A percentile compares a stretch with the other conserved stretches of the same genome.
Evolutionary conservation across 1,140 invertebrate species (phyloP).

Genomic region (Papilio glaucus): DNA sequence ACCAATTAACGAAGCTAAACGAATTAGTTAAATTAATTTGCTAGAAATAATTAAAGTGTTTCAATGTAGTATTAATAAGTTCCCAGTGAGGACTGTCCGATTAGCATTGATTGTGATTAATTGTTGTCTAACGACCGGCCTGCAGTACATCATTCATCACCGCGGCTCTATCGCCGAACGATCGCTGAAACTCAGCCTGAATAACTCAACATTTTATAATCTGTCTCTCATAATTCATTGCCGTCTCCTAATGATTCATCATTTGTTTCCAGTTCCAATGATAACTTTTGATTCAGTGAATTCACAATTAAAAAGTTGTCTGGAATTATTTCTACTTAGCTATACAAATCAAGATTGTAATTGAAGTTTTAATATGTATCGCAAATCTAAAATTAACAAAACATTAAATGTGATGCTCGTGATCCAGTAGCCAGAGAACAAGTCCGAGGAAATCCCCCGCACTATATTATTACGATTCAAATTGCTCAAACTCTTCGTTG

Average conservation of each 20-base stretch:
- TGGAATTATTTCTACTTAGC: neutral
- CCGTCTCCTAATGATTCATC: conserved; percentile 1
- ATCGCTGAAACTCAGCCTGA: conserved; percentile 12
- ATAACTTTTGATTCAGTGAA: neutral
- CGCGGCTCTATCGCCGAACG: conserved; percentile 6
- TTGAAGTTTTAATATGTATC: no score
- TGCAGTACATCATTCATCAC: conserved; percentile 13
- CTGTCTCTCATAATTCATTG: conserved; percentile 14
- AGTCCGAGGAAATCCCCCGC: no score
- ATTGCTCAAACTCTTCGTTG: no score
- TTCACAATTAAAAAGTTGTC: neutral
- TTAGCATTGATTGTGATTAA: conserved; percentile 46
- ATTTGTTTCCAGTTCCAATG: neutral
- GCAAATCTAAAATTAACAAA: no score
- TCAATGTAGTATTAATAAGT: neutral
- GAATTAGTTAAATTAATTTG: neutral
- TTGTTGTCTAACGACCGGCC: conserved; percentile 34
- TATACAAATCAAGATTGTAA: no score
- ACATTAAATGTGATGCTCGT: no score
- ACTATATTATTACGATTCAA: no score
- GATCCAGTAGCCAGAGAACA: no score
- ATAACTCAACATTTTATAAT: conserved; percentile 23
- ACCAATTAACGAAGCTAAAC: neutral
- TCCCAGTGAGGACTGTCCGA: conserved; percentile 13
- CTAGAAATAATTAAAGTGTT: conserved; percentile 11